Conservation (phyloP, 1,140 invertebrate genomes). For the Papilio glaucus region DNA sequence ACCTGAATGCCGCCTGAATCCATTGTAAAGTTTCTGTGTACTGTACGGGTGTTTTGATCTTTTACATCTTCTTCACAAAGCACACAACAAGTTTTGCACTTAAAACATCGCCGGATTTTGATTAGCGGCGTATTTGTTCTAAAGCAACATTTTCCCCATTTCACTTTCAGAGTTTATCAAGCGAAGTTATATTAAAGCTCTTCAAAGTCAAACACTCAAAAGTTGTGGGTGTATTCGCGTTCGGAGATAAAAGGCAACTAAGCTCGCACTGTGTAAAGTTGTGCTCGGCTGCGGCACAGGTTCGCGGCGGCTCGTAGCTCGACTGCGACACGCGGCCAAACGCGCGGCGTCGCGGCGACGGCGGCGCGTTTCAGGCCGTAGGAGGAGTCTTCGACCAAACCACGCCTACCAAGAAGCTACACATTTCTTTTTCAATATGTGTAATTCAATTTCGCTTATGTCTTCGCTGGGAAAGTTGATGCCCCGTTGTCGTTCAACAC, state of each 20-base stretch:
- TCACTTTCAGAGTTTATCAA: conserved; percentile 50
- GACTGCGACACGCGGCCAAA: conserved; percentile 55
- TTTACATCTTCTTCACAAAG: conserved; percentile 1
- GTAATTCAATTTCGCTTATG: conserved; percentile 84
- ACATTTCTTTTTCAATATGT: conserved; percentile 84
- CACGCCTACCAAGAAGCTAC: conserved; percentile 82
- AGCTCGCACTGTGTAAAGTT: conserved; percentile 64
- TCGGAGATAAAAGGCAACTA: conserved; percentile 52
- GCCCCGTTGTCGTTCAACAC: conserved; percentile 81
- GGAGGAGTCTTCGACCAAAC: conserved; percentile 75
- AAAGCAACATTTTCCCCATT: conserved; percentile 45
- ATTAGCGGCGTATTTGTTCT: conserved; percentile 53
- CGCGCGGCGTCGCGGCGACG: conserved; percentile 50
- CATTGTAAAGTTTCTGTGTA: too few relatives aligned
- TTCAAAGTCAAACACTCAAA: conserved; percentile 53
- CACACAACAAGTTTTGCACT: conserved; percentile 55
- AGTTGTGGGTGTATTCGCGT: conserved; percentile 46
- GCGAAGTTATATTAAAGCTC: conserved; percentile 56
- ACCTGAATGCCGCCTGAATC: too few relatives aligned
- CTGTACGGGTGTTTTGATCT: too few relatives aligned
- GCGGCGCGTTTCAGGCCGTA: conserved; percentile 54
- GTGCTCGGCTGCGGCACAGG: conserved; percentile 52
- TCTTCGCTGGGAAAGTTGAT: conserved; percentile 83
- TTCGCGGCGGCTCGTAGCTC: conserved; percentile 50
- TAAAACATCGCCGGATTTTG: conserved; percentile 48